These are phyloP conservation scores for Tenodera sinensis DNA, from an alignment of 2,888 invertebrate genomes.

Conservation along the genomic window DNA sequence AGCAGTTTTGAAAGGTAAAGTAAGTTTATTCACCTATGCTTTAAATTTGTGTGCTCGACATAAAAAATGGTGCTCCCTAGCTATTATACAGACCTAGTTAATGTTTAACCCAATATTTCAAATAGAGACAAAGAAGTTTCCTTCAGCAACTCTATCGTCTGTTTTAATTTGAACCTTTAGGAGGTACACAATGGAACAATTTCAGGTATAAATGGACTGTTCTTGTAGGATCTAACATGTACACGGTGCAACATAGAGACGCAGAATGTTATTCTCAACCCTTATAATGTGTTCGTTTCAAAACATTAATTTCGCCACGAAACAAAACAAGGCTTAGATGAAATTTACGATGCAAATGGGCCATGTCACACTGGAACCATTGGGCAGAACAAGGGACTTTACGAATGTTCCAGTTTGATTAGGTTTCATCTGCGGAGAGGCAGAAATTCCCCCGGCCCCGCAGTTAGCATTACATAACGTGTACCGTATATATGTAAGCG, in stretches of 20 bases:
- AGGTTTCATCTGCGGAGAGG: not conserved
- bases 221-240: not conserved
- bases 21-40: too few species aligned
- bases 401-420: slow-evolving; percentile 8
- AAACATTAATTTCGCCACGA: not conserved
- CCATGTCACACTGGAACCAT: slow-evolving; percentile 8
- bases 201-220: not conserved
- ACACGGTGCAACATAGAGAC: not conserved
- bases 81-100: too few species aligned
- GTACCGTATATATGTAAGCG: not conserved
- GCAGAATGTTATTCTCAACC: not conserved
- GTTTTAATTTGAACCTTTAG: not conserved
- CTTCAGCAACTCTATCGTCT: not conserved
- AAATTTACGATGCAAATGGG: not conserved
- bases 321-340: not conserved
- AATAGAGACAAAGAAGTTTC: not conserved
- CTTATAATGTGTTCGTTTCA: not conserved
- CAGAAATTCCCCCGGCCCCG: not conserved
- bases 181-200: not conserved
- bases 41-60: too few species aligned
- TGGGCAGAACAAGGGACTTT: not conserved
- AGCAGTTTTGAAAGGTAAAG: too few species aligned
- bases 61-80: too few species aligned
- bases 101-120: not conserved
- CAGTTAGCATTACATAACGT: not conserved